These are phyloP conservation scores for Ammodytes dubius DNA, from an alignment of 2,113 vertebrate genomes.

Conservation along the genomic window DNA sequence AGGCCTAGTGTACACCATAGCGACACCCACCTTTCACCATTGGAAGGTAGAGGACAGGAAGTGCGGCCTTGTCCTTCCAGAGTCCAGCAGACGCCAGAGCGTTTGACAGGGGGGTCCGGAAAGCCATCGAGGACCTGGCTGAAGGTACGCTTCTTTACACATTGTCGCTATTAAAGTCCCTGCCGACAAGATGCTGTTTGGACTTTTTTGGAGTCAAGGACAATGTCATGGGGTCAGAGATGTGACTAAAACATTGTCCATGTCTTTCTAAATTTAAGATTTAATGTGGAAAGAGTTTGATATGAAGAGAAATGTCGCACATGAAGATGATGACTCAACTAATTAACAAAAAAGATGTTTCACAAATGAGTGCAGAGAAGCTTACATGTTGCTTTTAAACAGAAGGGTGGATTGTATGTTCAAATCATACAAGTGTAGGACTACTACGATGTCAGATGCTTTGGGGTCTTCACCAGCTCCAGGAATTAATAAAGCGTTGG, in stretches of 20 bases:
- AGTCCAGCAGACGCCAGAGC: constrained; percentile 97
- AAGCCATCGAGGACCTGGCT: constrained; percentile 97
- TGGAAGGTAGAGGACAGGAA: constrained; percentile 97
- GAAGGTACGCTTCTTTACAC: constrained; percentile 87
- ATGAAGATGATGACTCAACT: background rate
- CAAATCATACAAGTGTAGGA: background rate
- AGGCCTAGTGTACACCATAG: constrained; percentile 94
- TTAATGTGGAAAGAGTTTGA: background rate
- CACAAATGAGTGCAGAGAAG: background rate
- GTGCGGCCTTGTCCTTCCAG: constrained; percentile 97
- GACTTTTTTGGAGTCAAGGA: background rate
- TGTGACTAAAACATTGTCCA: background rate
- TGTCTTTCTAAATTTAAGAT: background rate
- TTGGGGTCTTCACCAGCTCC: background rate
- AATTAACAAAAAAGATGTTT: background rate
- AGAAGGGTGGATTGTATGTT: background rate
- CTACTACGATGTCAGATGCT: background rate
- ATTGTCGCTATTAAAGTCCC: too few relatives aligned
- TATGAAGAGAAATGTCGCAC: background rate
- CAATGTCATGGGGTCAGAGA: background rate
- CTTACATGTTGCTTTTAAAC: background rate
- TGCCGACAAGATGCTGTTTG: background rate
- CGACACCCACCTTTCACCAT: constrained; percentile 99
- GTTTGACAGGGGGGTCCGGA: constrained; percentile 97
- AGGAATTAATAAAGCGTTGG: background rate